A percentile compares a stretch with the other conserved stretches of the same genome.
Conservation (phyloP, 2,888 invertebrate species). For the Scaeva pyrastri region DNA sequence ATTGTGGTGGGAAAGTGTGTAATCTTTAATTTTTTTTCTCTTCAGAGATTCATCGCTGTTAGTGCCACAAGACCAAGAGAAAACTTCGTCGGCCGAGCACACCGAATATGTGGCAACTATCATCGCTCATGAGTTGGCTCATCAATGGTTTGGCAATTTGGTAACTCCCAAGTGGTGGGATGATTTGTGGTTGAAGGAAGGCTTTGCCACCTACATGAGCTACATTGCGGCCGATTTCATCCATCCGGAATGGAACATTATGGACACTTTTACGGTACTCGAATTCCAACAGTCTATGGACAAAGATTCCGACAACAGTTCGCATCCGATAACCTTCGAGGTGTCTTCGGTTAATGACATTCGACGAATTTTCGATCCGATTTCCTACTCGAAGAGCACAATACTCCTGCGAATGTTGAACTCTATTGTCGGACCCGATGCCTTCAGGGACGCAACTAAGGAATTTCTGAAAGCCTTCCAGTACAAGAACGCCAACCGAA, state of each 20-base stretch:
- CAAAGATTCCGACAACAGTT: conserved; percentile 86
- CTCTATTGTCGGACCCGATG: conserved; percentile 87
- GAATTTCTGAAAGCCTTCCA: conserved; percentile 85
- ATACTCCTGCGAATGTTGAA: conserved; percentile 90
- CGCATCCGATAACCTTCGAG: conserved; percentile 88
- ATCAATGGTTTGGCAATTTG: conserved; percentile 93
- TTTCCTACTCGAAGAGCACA: conserved; percentile 90
- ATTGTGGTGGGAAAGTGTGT: conserved; percentile 42
- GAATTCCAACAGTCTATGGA: conserved; percentile 86
- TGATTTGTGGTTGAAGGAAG: conserved; percentile 88
- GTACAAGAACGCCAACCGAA: conserved; percentile 86
- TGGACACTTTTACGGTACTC: conserved; percentile 85
- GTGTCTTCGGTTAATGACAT: conserved; percentile 87
- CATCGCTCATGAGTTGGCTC: conserved; percentile 91
- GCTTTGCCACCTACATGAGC: conserved; percentile 85
- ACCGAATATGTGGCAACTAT: conserved; percentile 88
- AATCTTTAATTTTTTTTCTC: conserved; percentile 12
- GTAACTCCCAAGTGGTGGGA: conserved; percentile 92
- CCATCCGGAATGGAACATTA: conserved; percentile 86
- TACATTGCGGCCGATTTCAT: conserved; percentile 83
- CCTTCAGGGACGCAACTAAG: conserved; percentile 85
- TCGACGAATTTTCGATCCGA: conserved; percentile 88
- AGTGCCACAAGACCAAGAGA: conserved; percentile 82
- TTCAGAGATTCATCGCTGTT: conserved; percentile 87
- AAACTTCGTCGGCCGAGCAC: conserved; percentile 85